A percentile compares a stretch with the other conserved stretches of the same genome.
Evolutionary conservation across 2,888 invertebrate genomes (phyloP).

Genomic region (Candidula unifasciata): DNA sequence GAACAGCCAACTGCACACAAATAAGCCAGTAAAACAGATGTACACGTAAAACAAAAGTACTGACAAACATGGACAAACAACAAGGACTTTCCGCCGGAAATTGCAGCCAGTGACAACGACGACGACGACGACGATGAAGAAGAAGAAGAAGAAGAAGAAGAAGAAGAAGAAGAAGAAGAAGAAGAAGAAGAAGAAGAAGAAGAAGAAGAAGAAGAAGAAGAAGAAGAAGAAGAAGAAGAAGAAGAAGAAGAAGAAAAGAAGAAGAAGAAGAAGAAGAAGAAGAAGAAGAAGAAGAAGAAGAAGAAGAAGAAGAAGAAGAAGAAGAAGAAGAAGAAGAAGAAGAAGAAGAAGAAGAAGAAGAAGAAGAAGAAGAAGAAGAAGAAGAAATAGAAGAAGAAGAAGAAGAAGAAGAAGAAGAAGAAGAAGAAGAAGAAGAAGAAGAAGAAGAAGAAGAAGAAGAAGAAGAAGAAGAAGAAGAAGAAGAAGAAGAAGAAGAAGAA

Average conservation of each 20-base stretch:
- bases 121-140: constrained; percentile 19
- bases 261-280: not conserved
- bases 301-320: not conserved
- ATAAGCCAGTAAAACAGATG: no score
- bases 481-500: not conserved
- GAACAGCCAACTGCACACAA: no score
- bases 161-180: not conserved
- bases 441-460: constrained; percentile 27
- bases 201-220: constrained; percentile 12
- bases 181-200: not conserved
- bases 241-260: not conserved
- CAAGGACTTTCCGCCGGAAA: no score
- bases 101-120: not conserved
- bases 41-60: no score
- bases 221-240: constrained; percentile 27
- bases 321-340: not conserved
- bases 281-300: not conserved
- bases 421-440: constrained; percentile 31
- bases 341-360: not conserved
- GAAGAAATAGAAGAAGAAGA: constrained; percentile 7
- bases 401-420: constrained; percentile 28
- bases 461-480: constrained; percentile 24
- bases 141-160: not conserved
- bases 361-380: not conserved
- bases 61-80: no score